Conservation (phyloP, 2,113 vertebrate species). For the Sigmodon hispidus region DNA sequence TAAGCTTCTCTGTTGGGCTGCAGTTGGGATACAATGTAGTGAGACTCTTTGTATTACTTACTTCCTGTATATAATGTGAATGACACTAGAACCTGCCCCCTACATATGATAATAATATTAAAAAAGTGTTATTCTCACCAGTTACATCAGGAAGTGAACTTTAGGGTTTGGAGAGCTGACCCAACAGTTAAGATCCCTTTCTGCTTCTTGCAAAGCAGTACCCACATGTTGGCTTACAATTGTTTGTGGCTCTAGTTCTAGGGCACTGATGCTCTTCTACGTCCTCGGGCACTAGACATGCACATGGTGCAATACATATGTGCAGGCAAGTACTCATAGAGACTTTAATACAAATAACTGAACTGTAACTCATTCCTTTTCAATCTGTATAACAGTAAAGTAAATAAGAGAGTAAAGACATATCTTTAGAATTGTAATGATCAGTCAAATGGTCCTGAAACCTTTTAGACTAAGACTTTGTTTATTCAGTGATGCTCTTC, state of each 20-base stretch:
- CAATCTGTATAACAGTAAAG: not conserved
- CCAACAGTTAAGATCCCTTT: not conserved
- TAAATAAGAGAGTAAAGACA: not conserved
- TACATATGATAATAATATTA: not conserved
- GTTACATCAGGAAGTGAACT: not conserved
- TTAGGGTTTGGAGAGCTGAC: not conserved
- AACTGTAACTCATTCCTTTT: not conserved
- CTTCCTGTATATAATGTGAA: not conserved
- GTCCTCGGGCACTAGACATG: not conserved
- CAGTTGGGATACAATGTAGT: not conserved
- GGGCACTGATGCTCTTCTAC: not conserved
- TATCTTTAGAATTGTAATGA: slow-evolving; percentile 20
- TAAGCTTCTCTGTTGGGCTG: not conserved
- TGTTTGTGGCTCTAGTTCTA: not conserved
- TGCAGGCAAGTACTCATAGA: not conserved
- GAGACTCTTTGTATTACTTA: not conserved
- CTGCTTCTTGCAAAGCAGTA: not conserved
- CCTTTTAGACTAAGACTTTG: not conserved
- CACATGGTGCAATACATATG: not conserved
- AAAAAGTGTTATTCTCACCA: not conserved
- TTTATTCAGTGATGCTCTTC: not conserved
- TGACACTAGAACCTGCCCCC: not conserved
- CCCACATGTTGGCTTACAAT: not conserved
- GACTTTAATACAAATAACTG: not conserved
- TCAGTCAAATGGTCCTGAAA: not conserved